A percentile compares a stretch with the other conserved stretches of the same genome.
Conservation (phyloP, 2,888 invertebrate species). For the Drosophila siamana region DNA sequence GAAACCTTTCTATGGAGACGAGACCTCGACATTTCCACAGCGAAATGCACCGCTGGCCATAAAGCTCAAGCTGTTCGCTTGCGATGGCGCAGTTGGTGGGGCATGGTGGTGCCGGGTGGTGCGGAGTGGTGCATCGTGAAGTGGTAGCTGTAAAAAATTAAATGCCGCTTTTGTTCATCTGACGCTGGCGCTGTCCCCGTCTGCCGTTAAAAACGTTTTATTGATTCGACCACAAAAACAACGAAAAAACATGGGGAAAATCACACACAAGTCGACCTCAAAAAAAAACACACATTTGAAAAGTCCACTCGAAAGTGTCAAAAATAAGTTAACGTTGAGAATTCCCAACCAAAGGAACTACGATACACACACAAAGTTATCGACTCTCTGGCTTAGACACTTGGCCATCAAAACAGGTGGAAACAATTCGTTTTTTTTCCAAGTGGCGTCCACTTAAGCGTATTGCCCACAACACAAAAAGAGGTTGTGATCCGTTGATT, state of each 20-base stretch:
- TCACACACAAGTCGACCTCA: conserved; percentile 46
- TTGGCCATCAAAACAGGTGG: conserved; percentile 42
- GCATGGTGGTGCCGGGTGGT: too few species aligned
- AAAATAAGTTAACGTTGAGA: conserved; percentile 32
- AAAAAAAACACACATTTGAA: conserved; percentile 26
- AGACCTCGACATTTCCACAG: conserved; percentile 41
- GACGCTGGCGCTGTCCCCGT: conserved; percentile 33
- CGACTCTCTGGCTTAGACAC: conserved; percentile 1
- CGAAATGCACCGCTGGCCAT: conserved; percentile 40
- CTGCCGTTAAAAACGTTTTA: conserved; percentile 36
- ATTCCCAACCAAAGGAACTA: conserved; percentile 1
- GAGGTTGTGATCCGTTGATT: conserved; percentile 23
- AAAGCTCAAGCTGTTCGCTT: conserved; percentile 11
- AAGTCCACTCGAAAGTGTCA: conserved; percentile 57
- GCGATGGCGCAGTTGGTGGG: background rate
- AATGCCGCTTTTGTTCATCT: conserved; percentile 62
- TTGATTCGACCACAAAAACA: conserved; percentile 34
- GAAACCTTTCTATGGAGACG: conserved; percentile 57
- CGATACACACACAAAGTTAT: background rate
- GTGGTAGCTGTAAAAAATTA: conserved; percentile 62
- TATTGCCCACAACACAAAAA: conserved; percentile 9
- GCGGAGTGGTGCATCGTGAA: conserved; percentile 1
- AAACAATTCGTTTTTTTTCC: conserved; percentile 8
- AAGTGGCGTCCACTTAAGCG: conserved; percentile 23
- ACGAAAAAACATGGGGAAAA: conserved; percentile 16